Evolutionary conservation across 2,888 invertebrate genomes (phyloP), one percentile per base, ranked within the genome.

Genomic region (Tuberolachnus salignus): DNA sequence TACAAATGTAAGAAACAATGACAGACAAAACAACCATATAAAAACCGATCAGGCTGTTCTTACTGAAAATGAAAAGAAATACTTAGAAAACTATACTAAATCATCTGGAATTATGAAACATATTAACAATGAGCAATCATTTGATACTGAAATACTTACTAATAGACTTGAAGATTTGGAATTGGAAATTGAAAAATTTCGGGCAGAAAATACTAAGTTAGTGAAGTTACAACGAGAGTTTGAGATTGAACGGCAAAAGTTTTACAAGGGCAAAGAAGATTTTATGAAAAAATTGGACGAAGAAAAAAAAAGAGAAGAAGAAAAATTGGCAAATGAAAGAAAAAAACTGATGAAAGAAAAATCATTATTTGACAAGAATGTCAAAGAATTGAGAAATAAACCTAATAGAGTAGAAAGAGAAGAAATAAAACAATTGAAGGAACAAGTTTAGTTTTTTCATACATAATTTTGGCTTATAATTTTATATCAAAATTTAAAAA

Each of bases 331-430:
- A 81, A 91, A 92, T 83, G 92, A 92, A 84, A 90, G 89, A 82
- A 90, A 90, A 83, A 91, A 90, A 84, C 84, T 92, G 11, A 86
- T 86, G n/a, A 89, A 90, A 81, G 91, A 92, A 83, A 90, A 89
- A 83, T 86, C 87, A 81, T 88, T 89, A 71, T 88, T 91, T 83
- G 91, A 91, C 70, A 89, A 88, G 82, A 89, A 92, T 85, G 87
- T 91, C 26, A 90, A 90, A 83, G 90, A 91, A 83, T 88, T 90
- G 81, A 91, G 90, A 84, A 89, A 90, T n/a, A 87, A 89, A 81
- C 87, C 90, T 0, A 89, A 86, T 80, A 91, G 89, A 83, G 90
- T 90, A 84, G 92, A 92, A 81, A 89, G 91, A 82, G 91, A 91
- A 84, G 92, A 93, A 85, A 88, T 92, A 14, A 85, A 88, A 1